Base-by-base conservation (phyloP, 2,888 invertebrate genomes). In the Enchytraeus crypticus region DNA sequence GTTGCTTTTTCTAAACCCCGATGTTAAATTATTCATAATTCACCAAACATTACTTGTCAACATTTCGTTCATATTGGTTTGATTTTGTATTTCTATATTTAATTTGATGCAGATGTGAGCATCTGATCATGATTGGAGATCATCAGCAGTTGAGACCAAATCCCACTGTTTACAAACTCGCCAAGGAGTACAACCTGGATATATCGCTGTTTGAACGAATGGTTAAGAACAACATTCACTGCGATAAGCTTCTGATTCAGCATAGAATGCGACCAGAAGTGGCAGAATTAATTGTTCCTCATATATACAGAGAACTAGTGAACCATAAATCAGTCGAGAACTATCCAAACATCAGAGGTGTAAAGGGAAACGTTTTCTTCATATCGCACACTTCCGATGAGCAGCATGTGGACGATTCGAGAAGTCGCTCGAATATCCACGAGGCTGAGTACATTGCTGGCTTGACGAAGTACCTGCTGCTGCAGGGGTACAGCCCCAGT, bases 141-240 rank as follows among this genome's bases (percentile, higher is more conserved):
- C 90, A 91, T 74, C 84, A 87, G 73, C 92, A 92, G 72, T 81
- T 92, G 0, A 82, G 85, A 43, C 91, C 90, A 0, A 84, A 83
- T 29, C 84, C 87, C 0, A 84, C 87, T 0, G 86, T 86, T 60
- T 87, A 85, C 75, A 81, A 82, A 51, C 79, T 90, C 57, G 86
- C 86, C 0, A 83, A 80, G 69, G 75, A 84, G 43, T 87, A 83
- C 73, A 84, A 87, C 49, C 75, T 90, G 62, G 87, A 89, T 63
- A 81, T 90, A 53, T 90, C 90, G 0, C 81, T 91, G 11, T 90
- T 91, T 79, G 90, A 91, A 72, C 82, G 90, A 11, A 85, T 90
- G 84, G 82, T 90, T 1, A 82, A 82, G 1, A 87, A 87, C 69
- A 83, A 84, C 0, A 72, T 86, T 3, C 83, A 85, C 60, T 84